Conservation (phyloP, 2,113 vertebrate species). For the Forbesichthys agassizii region DNA sequence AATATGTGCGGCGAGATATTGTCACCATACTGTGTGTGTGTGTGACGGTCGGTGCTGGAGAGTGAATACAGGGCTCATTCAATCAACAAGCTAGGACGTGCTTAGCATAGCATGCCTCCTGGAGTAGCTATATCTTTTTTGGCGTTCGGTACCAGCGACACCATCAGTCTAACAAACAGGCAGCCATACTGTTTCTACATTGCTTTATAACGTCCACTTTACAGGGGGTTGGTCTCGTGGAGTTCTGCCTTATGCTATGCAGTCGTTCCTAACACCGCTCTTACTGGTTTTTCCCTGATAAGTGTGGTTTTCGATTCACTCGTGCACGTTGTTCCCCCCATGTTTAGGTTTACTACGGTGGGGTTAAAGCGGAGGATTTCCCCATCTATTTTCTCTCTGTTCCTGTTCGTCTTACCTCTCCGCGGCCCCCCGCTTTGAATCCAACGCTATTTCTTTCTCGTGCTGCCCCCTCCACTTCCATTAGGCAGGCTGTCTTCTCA, state of each 20-base stretch:
- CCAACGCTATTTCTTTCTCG: background rate
- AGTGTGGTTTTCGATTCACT: background rate
- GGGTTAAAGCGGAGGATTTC: background rate
- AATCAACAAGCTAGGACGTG: background rate
- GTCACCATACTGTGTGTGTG: constrained; percentile 3
- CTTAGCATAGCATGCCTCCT: background rate
- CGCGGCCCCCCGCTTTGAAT: background rate
- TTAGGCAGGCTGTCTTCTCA: background rate
- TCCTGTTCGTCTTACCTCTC: background rate
- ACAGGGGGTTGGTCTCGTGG: no score
- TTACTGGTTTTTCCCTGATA: background rate
- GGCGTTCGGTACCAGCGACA: background rate
- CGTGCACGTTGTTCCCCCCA: background rate
- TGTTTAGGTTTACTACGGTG: no score
- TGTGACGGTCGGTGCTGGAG: background rate
- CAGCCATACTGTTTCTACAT: no score
- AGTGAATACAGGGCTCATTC: background rate
- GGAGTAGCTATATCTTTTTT: background rate
- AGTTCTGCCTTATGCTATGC: no score
- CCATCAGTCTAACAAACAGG: no score
- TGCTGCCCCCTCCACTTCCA: background rate
- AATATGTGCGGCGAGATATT: constrained; percentile 35
- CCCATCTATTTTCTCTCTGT: background rate
- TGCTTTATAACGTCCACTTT: no score
- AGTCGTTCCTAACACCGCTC: background rate